Conservation (phyloP, 1,140 invertebrate genomes). For the Ridgeia piscesae region DNA sequence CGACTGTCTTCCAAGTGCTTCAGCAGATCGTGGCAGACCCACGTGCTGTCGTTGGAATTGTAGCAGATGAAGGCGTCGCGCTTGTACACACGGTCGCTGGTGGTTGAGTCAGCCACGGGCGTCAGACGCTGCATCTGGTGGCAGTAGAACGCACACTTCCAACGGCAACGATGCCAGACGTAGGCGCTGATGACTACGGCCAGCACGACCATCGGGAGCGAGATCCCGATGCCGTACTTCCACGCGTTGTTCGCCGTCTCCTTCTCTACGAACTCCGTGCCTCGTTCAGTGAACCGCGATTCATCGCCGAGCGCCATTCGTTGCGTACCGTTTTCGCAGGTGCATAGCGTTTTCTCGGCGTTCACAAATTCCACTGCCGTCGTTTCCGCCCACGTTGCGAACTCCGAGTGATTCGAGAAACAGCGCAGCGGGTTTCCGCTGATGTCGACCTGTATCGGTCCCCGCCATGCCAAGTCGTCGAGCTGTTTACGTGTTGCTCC, state of each 20-base stretch:
- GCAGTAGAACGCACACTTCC: neutral
- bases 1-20: constrained; percentile 8
- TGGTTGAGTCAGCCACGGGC: neutral
- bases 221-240: neutral
- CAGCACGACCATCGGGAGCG: neutral
- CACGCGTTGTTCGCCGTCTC: neutral
- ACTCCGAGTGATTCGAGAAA: neutral
- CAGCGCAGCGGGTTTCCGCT: neutral
- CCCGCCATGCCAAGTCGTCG: neutral
- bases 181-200: neutral
- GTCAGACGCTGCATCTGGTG: neutral
- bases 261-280: neutral
- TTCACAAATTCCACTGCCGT: neutral
- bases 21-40: constrained; percentile 13
- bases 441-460: neutral
- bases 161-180: neutral
- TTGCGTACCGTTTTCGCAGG: neutral
- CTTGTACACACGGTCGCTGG: neutral
- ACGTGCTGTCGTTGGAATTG: neutral
- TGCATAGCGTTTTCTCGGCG: neutral
- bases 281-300: neutral
- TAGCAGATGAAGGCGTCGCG: constrained; percentile 13
- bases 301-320: neutral
- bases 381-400: neutral
- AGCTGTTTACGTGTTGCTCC: neutral